A percentile compares a stretch with the other conserved stretches of the same genome.
phyloP scores from a whole-genome alignment of 1,140 invertebrate species.

The Nasonia giraulti region DNA sequence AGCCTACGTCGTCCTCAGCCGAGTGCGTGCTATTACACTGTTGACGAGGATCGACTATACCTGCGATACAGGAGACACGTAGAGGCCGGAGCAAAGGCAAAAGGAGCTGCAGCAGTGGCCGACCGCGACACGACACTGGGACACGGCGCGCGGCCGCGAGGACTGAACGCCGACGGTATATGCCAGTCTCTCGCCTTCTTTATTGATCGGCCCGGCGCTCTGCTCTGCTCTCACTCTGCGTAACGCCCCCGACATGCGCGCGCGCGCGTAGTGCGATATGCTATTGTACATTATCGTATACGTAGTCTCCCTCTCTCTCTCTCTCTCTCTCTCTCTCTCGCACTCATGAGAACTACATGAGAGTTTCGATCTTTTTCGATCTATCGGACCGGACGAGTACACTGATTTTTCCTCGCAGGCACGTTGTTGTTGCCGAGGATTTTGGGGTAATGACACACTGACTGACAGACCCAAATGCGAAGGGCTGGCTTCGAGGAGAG shows the following conservation, averaged over 20 bases:
- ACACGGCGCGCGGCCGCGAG: slow-evolving; percentile 26
- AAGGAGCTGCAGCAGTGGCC: background rate
- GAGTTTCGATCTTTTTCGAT: background rate
- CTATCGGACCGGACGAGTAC: background rate
- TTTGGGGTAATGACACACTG: background rate
- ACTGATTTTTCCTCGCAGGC: background rate
- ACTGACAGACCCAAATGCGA: background rate
- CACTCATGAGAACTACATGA: background rate
- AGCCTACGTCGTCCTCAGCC: background rate
- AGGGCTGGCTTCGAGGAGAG: too few species aligned
- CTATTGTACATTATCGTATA: background rate
- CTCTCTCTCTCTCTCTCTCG: too few species aligned
- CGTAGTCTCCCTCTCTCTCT: background rate
- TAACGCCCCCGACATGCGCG: background rate
- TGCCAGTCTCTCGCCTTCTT: background rate
- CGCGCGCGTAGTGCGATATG: background rate
- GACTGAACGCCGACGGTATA: background rate
- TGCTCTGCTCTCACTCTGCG: background rate
- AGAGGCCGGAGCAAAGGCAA: background rate
- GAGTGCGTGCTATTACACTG: background rate
- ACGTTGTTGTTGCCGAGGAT: background rate
- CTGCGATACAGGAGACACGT: background rate
- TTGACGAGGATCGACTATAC: background rate
- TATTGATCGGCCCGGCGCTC: slow-evolving; percentile 41
- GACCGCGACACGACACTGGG: slow-evolving; percentile 34